Evolutionary conservation across 2,888 invertebrate genomes (phyloP), one percentile per base, ranked within the genome.

Genomic region (Pheosia tremula): DNA sequence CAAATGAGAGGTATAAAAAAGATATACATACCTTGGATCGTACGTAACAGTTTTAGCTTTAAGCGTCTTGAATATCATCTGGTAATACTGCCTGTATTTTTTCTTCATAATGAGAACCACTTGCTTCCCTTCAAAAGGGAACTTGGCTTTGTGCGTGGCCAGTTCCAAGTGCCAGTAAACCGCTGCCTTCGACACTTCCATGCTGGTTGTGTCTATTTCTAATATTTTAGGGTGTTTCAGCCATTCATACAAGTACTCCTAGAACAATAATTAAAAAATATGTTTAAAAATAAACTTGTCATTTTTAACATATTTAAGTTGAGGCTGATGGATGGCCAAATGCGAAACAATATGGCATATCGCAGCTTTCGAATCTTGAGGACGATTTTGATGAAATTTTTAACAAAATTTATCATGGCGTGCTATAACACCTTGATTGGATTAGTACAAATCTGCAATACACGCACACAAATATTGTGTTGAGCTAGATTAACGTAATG

Each of bases 231-330:
- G 93, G 63, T 93, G 89, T 65, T 89, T 91, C 77, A 91, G 85
- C 93, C 93, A 93, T 76, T 93, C 93, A 65, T 93, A 93, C 62
- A 92, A 84, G 67, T 83, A 85, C 80, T 93, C 93, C 93, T 93
- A 75, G 49, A 75, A 77, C 50, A 38, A 61, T 13, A 47, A 47
- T 47, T 7, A 7, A n/a, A 50, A 9, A 9, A 11, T 11, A 6
- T 47, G 2, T 47, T 43, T 9, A 10, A 8, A 43, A 9, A 8
- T 39, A 0, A 39, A 39, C 39, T 24, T 24, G 24, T 24, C 24
- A 24, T 24, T 24, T 24, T 24, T 24, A 24, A 24, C 24, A 24
- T 24, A 24, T 24, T 24, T 24, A 24, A 24, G 24, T 24, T 24
- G 24, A 2, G 24, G 24, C 24, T 24, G 24, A 24, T 24, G 24